Evolutionary conservation across 1,140 invertebrate genomes (phyloP), one percentile per base, ranked within the genome.

Genomic region (Rhynchophorus ferrugineus): DNA sequence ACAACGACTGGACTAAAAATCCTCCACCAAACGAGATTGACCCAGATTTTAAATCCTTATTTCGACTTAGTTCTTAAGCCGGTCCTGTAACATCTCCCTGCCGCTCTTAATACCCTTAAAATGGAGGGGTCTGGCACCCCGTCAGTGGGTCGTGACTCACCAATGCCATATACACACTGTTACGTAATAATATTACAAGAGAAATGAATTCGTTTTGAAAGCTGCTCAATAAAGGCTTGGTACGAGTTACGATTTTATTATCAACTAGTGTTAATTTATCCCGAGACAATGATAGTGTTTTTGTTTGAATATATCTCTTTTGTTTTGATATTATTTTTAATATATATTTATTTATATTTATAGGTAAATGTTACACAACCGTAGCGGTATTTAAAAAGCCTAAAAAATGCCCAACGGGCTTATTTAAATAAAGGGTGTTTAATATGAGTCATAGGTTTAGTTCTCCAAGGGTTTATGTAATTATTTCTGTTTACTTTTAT

Each of bases 21-120:
- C 24, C 5, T 29, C 24, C 5, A 29, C 5, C 24, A 29, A 29
- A 29, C 11, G 24, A 29, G 24, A 29, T 29, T 29, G 24, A 29
- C 24, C 24, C 24, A 29, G 24, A 29, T 29, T 11, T 29, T 5
- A 29, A 29, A 29, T 29, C 24, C 24, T 29, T 29, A 29, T 29
- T 29, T 29, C 5, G 24, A 29, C 24, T 6, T 29, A 29, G n/a
- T 38, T 38, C 16, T 3, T 14, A 38, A 38, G 2, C n/a, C 36
- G 36, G 36, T 2, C 36, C 36, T 38, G 36, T 3, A 38, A 3
- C 8, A 14, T 41, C 38, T 41, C 19, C 18, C 9, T 5, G 3
- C 38, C 14, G 38, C 20, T 41, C 38, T 41, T 41, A 41, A 41
- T 41, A 41, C 38, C 38, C 38, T 41, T 41, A 19, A 41, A 41